Evolutionary conservation across 2,888 invertebrate genomes (phyloP), one percentile per base, ranked within the genome.

Genomic region (Perizoma flavofasciatum): DNA sequence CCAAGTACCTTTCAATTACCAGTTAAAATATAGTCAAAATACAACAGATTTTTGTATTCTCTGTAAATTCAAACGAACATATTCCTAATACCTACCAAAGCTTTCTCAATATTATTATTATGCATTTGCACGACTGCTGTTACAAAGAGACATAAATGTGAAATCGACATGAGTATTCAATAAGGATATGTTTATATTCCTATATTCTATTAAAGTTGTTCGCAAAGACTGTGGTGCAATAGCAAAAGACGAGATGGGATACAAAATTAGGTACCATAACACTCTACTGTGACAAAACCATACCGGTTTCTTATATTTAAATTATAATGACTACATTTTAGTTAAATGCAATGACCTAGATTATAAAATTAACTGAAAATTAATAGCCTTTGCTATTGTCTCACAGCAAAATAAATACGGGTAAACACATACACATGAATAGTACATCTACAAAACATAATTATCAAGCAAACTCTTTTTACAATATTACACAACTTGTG

Each of bases 61-160:
- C 86, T 88, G 87, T 88, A 89, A 89, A 87, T 84, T 85, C 86
- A 90, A 91, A 90, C 84, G 81, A 86, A 89, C 88, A 85, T 89
- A 89, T 85, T 88, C 82, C 86, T 90, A 90, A 86, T 77, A 88
- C 83, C 88, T 90, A 91, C 83, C 88, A 91, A 90, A 90, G 87
- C 88, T 84, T 85, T 82, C 83, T 86, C 84, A 86, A 52, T 49
- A 49, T 55, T 86, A 87, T 82, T 22, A 22, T 81, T 80, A 86
- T 85, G 83, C 90, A 90, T 92, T 22, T 92, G 91, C 92, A 92
- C 92, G 83, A 86, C 88, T 85, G 91, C 85, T 86, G 84, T 88
- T 85, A 85, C 75, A 73, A 43, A 51, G 53, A 83, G 78, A 84
- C 85, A 85, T 82, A 76, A 82, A 78, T 82, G 82, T 87, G 88